phyloP scores from a whole-genome alignment of 2,113 vertebrate species.

The Phaethornis superciliosus region DNA sequence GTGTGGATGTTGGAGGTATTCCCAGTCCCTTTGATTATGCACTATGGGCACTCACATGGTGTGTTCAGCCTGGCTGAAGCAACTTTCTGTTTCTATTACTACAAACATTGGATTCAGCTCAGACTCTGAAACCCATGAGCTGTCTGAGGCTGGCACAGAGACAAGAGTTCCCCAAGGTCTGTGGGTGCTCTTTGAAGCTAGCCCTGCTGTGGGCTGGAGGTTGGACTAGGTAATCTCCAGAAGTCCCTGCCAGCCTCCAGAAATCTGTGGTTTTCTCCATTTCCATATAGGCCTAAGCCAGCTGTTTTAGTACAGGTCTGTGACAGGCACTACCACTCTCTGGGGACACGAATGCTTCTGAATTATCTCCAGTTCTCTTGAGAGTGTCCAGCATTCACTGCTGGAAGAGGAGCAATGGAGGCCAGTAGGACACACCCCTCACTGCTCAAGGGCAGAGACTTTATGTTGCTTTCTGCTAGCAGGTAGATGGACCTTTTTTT shows the following conservation, averaged over 20 bases:
- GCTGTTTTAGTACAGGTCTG: neutral
- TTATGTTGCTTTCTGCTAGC: neutral
- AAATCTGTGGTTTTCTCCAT: neutral
- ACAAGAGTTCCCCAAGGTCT: neutral
- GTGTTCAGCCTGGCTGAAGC: neutral
- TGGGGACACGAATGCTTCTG: neutral
- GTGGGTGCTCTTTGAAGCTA: neutral
- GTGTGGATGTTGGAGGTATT: neutral
- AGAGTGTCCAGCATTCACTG: neutral
- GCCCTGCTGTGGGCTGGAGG: neutral
- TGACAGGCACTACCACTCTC: neutral
- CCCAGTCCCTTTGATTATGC: neutral
- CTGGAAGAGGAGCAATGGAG: neutral
- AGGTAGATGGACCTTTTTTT: neutral
- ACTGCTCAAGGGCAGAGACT: neutral
- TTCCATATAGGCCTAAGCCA: neutral
- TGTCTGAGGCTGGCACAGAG: neutral
- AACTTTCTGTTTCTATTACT: neutral
- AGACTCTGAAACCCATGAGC: neutral
- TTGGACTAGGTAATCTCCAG: neutral
- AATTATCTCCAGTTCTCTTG: neutral
- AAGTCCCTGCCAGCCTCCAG: neutral
- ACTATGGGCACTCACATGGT: neutral
- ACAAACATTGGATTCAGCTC: neutral
- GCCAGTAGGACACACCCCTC: neutral